Percentiles rank a stretch among this genome's conserved stretches.
These are phyloP conservation scores for Acrobasis repandana DNA, from an alignment of 2,888 invertebrate species.

Conservation along the genomic window DNA sequence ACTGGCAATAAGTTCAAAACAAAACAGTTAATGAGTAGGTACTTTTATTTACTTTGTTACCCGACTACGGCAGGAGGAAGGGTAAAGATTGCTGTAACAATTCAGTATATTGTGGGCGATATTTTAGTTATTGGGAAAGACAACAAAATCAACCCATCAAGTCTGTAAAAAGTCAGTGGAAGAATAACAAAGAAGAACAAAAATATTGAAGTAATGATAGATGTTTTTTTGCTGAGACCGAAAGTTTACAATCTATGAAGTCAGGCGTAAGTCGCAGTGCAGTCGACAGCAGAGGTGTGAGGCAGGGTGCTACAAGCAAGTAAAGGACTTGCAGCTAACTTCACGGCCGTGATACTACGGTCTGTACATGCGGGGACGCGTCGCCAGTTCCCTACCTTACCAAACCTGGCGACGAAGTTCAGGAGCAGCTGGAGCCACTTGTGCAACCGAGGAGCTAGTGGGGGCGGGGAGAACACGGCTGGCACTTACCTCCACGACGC, in stretches of 20 bases:
- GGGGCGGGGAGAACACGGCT: neutral
- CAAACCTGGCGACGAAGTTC: neutral
- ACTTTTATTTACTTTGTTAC: neutral
- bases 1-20: neutral
- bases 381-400: neutral
- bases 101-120: neutral
- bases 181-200: too few relatives aligned
- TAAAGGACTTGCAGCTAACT: neutral
- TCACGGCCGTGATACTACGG: neutral
- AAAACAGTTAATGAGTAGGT: neutral
- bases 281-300: neutral
- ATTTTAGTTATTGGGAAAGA: too few relatives aligned
- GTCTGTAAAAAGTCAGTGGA: too few relatives aligned
- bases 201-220: too few relatives aligned
- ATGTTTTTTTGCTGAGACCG: neutral
- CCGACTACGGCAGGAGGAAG: too few relatives aligned
- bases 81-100: neutral
- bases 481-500: slow-evolving; percentile 19
- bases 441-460: neutral
- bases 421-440: neutral
- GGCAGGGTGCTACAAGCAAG: neutral
- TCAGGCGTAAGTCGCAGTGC: neutral
- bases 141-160: too few relatives aligned
- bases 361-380: neutral
- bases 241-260: neutral